phyloP scores from a whole-genome alignment of 1,140 invertebrate genomes.

The Drosophila bocki region DNA sequence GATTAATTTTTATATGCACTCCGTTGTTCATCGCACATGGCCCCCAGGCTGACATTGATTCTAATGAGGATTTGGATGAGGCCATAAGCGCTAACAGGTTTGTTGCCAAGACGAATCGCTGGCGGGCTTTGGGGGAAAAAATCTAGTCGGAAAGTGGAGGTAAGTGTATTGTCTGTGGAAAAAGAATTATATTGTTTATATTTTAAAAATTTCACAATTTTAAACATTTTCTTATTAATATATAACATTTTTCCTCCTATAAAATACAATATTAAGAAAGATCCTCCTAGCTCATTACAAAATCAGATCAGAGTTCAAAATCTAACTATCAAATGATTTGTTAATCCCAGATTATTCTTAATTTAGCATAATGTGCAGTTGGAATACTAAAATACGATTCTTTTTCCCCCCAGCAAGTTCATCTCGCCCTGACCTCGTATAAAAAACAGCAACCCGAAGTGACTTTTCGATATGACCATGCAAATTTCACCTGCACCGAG shows the following conservation, averaged over 20 bases:
- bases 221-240: too few relatives aligned
- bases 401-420: constrained; percentile 21
- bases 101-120: constrained; percentile 22
- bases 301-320: constrained; percentile 43
- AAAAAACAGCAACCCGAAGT: constrained; percentile 7
- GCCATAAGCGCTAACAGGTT: constrained; percentile 27
- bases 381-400: constrained; percentile 41
- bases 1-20: constrained; percentile 60
- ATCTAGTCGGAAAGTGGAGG: not conserved
- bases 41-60: constrained; percentile 52
- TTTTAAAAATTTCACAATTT: too few relatives aligned
- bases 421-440: constrained; percentile 62
- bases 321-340: constrained; percentile 43
- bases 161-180: not conserved
- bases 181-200: too few relatives aligned
- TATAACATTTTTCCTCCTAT: not conserved
- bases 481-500: constrained; percentile 73
- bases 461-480: constrained; percentile 74
- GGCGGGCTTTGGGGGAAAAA: not conserved
- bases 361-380: constrained; percentile 57
- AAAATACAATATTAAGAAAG: not conserved
- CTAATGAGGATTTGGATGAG: constrained; percentile 47
- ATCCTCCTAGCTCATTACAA: not conserved
- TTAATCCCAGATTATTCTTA: constrained; percentile 19
- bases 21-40: constrained; percentile 12